These are phyloP conservation scores for Microplitis manilae DNA, from an alignment of 2,888 invertebrate species.

Conservation along the genomic window DNA sequence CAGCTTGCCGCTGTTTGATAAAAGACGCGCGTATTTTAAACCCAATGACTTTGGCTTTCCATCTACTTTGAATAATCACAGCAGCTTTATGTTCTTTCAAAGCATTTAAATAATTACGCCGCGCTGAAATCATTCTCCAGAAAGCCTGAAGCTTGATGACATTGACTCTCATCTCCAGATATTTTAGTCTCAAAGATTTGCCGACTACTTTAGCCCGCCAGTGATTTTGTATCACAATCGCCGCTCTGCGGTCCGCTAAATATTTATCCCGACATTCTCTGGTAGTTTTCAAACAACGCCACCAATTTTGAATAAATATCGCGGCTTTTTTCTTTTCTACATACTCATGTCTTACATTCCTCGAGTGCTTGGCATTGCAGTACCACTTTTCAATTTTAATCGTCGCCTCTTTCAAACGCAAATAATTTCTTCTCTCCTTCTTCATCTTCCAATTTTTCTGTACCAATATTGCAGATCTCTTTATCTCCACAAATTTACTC, in stretches of 20 bases:
- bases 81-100: constrained; percentile 45
- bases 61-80: constrained; percentile 59
- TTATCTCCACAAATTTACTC: constrained; percentile 37
- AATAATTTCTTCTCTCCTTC: constrained; percentile 55
- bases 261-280: constrained; percentile 40
- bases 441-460: constrained; percentile 71
- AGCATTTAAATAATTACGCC: constrained; percentile 38
- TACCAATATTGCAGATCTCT: constrained; percentile 54
- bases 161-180: constrained; percentile 55
- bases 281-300: constrained; percentile 49
- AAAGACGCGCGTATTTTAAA: constrained; percentile 29
- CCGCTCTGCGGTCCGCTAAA: constrained; percentile 41
- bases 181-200: constrained; percentile 58
- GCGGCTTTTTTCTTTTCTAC: constrained; percentile 42
- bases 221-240: constrained; percentile 58
- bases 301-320: constrained; percentile 61
- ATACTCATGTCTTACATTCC: constrained; percentile 44
- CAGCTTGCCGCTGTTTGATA: constrained; percentile 52
- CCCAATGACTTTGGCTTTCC: constrained; percentile 57
- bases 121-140: constrained; percentile 51
- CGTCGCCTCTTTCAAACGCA: constrained; percentile 69
- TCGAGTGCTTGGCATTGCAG: constrained; percentile 42
- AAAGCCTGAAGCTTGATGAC: constrained; percentile 64
- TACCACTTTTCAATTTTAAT: constrained; percentile 74
- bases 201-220: constrained; percentile 60